Base-by-base conservation (phyloP, 53 echinoderm and acorn worm species). In the Mesocentrotus franciscanus region DNA sequence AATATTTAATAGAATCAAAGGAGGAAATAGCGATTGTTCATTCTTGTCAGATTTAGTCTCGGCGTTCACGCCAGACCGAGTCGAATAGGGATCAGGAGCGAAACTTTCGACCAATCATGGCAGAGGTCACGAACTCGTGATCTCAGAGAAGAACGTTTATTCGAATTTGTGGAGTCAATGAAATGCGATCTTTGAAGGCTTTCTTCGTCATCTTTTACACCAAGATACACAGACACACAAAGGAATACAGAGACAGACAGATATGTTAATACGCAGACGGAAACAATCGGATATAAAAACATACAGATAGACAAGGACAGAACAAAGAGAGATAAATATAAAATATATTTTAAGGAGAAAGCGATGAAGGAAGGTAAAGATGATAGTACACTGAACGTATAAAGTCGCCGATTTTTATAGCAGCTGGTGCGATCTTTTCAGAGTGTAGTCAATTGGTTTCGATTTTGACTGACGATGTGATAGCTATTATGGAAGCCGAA, bases 91-190 rank as follows among this genome's bases (percentile, higher is more conserved):
- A 24, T 84, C 7, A 36, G 84, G 42, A 20, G 84, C 84, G 20
- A 84, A 84, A 84, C 74, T 74, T 74, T 74, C 32, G 27, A 30
- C 74, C 74, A 74, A 74, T 74, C 74, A 74, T 74, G 22, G 26
- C 68, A 9, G 24, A 68, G 68, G 74, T 74, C 14, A 30, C 32
- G 14, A 74, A 17, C 74, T 74, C 74, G 32, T 32, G 10, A 74
- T 2, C 74, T 71, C 71, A 71, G 71, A 26, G 9, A 9, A 16
- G 62, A 62, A 16, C 49, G 49, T 7, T 49, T 49, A 49, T 49
- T 49, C 49, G 49, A 49, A 5, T 49, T 49, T 49, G 49, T 7
- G 49, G 49, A 49, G 49, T 49, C 49, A 49, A 49, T 49, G 49
- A 49, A 49, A 49, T 49, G 6, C 49, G 3, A 49, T 49, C 49